Evolutionary conservation across 2,113 vertebrate genomes (phyloP).

Genomic region (Tragelaphus scriptus): DNA sequence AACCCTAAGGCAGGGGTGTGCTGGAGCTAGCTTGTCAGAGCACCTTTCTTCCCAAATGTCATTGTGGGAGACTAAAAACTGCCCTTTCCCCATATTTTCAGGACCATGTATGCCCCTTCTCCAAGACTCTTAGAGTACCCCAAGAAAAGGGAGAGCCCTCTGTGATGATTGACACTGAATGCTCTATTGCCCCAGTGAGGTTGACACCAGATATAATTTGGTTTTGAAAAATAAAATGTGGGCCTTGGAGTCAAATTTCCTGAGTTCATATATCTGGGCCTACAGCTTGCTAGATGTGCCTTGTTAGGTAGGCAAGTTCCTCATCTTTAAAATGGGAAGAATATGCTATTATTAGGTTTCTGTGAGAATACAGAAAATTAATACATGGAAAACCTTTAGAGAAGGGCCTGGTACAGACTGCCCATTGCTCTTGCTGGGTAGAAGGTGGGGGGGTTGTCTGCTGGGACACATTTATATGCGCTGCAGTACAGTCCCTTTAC

Average conservation of each 20-base stretch:
- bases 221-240: neutral
- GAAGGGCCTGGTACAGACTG: neutral
- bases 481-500: neutral
- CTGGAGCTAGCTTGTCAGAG: neutral
- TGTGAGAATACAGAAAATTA: neutral
- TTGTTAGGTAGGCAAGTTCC: neutral
- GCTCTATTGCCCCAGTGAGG: neutral
- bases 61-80: neutral
- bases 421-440: neutral
- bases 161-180: neutral
- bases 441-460: fast-evolving
- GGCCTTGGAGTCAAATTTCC: neutral
- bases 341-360: neutral
- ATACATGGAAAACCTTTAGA: neutral
- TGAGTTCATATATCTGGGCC: neutral
- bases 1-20: neutral
- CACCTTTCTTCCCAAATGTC: neutral
- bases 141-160: neutral
- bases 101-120: neutral
- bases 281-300: neutral
- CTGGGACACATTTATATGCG: neutral
- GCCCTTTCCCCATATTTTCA: neutral
- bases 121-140: neutral
- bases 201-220: neutral
- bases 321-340: neutral